Percentiles rank a stretch among this genome's conserved stretches.
Conservation (phyloP, 2,888 invertebrate genomes). For the Scaptodrosophila latifasciaeformis region DNA sequence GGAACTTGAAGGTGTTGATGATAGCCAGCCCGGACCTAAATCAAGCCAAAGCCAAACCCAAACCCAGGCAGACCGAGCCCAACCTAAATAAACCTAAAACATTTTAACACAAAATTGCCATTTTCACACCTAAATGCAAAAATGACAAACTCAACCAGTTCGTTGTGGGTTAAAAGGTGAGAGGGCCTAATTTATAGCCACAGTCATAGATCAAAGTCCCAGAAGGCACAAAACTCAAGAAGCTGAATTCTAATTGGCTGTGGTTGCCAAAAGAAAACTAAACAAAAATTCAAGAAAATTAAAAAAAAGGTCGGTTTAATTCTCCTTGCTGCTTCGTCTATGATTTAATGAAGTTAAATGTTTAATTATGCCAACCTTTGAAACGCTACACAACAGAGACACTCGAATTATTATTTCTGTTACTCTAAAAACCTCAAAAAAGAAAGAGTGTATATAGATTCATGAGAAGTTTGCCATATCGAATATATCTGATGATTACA, state of each 20-base stretch:
- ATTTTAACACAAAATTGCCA: conserved; percentile 31
- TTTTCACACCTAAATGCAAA: neutral
- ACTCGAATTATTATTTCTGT: too few species aligned
- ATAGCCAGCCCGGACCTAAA: neutral
- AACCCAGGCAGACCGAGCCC: conserved; percentile 18
- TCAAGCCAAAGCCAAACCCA: conserved; percentile 1
- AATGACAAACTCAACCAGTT: neutral
- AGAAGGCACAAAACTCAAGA: conserved; percentile 1
- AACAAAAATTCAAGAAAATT: conserved; percentile 29
- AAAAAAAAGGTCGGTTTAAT: conserved; percentile 27
- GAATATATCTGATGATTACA: too few species aligned
- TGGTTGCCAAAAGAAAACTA: conserved; percentile 6
- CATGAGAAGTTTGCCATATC: too few species aligned
- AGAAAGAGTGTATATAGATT: too few species aligned
- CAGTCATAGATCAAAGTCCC: conserved; percentile 32
- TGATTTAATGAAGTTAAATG: conserved; percentile 58
- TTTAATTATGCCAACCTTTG: conserved; percentile 65
- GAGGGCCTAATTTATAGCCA: conserved; percentile 51
- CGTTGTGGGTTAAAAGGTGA: conserved; percentile 36
- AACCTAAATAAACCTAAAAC: conserved; percentile 29
- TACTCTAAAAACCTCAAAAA: conserved; percentile 34
- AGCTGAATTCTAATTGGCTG: too few species aligned
- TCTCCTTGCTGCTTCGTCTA: conserved; percentile 27
- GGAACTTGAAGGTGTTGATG: neutral
- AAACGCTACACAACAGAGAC: conserved; percentile 18